Base-by-base conservation (phyloP, 1,140 invertebrate species). In the Venustaconcha ellipsiformis region DNA sequence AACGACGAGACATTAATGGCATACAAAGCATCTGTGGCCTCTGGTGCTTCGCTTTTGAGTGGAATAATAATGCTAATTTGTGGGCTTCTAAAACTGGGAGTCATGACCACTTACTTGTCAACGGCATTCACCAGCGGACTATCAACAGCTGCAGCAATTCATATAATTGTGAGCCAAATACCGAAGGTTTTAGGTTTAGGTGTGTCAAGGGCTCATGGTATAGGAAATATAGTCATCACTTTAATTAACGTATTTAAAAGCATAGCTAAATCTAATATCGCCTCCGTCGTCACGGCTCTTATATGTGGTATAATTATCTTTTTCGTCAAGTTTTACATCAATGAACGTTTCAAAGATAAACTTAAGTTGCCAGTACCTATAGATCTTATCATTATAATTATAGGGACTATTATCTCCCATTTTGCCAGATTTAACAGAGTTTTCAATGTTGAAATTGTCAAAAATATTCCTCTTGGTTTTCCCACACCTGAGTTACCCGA, bases 121-220 rank as follows among this genome's bases (percentile, higher is more conserved):
- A 95, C 97, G 83, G 94, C 95, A 4, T 91, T 99, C 74, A 94
- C 98, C 0, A 96, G 94, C 79, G 96, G 96, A 1, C 97, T 98
- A 86, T 97, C 96, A 3, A 96, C 95, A 0, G 96, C 94, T 1
- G 95, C 96, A 4, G 95, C 96, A 0, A 89, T 97, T 74, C 95
- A 97, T 83, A 96, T 98, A 96, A 95, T 3, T 95, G 97, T 90
- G 89, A 96, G 95, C 1, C 96, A 98, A 90, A 89, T 97, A n/a
- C 70, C 78, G 1, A 83, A 83, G 62, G 90, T 97, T 0, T 91
- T 98, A 71, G 96, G 96, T 2, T 87, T 97, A 0, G 65, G 60
- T 15, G 58, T 84, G 11, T n/a, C 20, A 23, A 20, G 37, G 0
- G 55, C 65, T 57, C 58, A 78, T 59, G 83, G 83, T 13, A 20